Conservation (phyloP, 2,888 invertebrate genomes). For the Coelinius sp. region DNA sequence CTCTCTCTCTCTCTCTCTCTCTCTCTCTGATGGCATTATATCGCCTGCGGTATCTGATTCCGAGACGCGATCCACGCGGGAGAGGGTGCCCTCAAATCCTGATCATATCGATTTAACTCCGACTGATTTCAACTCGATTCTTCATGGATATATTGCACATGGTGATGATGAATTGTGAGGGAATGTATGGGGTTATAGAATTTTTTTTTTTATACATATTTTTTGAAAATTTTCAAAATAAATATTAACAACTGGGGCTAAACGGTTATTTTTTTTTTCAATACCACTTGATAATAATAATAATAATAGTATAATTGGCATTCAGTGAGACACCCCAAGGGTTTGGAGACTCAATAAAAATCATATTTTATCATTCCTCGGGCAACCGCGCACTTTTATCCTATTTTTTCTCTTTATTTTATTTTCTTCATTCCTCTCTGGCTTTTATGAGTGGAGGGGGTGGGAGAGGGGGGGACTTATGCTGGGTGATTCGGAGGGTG, state of each 20-base stretch:
- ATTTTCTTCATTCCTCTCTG: neutral
- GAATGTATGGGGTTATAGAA: no score
- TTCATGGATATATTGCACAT: neutral
- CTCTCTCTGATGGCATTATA: neutral
- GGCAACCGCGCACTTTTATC: neutral
- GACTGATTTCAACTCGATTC: slow-evolving; percentile 34
- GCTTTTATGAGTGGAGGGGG: neutral
- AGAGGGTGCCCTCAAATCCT: neutral
- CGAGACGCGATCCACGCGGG: slow-evolving; percentile 54
- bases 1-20: slow-evolving; percentile 4
- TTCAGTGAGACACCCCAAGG: neutral
- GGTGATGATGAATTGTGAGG: no score
- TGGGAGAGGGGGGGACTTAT: neutral
- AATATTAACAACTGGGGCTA: no score
- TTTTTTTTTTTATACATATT: no score
- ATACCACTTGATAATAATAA: neutral
- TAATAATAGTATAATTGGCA: neutral
- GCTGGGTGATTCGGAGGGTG: neutral
- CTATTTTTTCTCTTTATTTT: neutral
- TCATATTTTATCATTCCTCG: neutral
- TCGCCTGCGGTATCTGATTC: slow-evolving; percentile 56
- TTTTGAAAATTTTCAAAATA: no score
- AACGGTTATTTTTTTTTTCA: neutral
- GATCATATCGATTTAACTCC: slow-evolving; percentile 15
- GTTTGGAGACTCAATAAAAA: slow-evolving; percentile 7